Conservation (phyloP, 2,113 vertebrate species). For the Sterrhoptilus dennistouni region DNA sequence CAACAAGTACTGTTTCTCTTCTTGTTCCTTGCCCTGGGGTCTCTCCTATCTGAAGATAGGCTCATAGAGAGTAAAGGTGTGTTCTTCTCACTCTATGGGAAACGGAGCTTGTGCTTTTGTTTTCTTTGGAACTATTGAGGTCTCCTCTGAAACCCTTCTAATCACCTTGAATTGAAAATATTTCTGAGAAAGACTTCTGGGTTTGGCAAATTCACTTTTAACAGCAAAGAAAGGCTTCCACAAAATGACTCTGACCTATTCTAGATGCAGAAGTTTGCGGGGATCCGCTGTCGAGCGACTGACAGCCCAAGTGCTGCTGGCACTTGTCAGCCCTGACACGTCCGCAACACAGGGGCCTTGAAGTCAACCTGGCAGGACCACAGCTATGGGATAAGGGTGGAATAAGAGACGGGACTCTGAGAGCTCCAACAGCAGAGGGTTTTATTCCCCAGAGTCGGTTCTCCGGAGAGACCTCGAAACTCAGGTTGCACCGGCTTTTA, state of each 20-base stretch:
- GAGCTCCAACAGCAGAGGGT: too few species aligned
- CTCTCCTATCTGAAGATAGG: background rate
- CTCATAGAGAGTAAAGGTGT: background rate
- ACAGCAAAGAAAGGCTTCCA: background rate
- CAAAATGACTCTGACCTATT: background rate
- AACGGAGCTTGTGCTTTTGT: background rate
- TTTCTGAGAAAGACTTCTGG: background rate
- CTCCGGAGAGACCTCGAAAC: too few species aligned
- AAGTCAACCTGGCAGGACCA: too few species aligned
- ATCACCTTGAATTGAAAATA: background rate
- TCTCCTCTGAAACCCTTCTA: background rate
- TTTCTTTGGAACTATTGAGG: background rate
- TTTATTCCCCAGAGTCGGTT: too few species aligned
- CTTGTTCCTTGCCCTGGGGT: background rate
- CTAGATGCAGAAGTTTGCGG: background rate
- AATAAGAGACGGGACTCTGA: too few species aligned
- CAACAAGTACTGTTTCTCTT: background rate
- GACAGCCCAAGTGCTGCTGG: too few species aligned
- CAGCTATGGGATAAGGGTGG: too few species aligned
- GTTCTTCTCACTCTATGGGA: background rate
- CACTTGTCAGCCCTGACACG: too few species aligned
- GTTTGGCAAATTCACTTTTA: background rate
- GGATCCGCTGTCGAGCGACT: too few species aligned
- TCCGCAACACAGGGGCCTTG: too few species aligned
- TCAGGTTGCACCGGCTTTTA: too few species aligned